These are phyloP conservation scores for Cheilosia urbana DNA, from an alignment of 2,888 invertebrate species.

Conservation along the genomic window DNA sequence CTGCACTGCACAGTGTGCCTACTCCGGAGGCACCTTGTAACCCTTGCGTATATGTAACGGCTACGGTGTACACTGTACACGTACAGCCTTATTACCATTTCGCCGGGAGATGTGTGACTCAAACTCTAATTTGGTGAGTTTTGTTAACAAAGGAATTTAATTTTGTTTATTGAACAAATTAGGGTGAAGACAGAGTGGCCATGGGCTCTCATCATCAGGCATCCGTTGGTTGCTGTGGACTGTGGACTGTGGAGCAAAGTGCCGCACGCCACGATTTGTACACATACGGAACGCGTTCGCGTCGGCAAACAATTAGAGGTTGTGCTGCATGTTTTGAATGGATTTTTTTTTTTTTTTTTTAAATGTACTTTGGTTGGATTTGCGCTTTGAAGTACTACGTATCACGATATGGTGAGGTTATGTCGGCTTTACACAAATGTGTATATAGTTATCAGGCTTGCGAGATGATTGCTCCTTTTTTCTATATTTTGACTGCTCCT, in stretches of 20 bases:
- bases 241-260: slow-evolving; percentile 53
- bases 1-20: slow-evolving; percentile 10
- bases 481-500: too few relatives aligned
- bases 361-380: slow-evolving; percentile 11
- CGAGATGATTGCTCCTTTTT: not conserved
- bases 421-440: not conserved
- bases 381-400: slow-evolving; percentile 14
- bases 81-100: slow-evolving; percentile 56
- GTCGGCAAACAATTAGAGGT: slow-evolving; percentile 63
- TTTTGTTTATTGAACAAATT: slow-evolving; percentile 73
- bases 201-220: slow-evolving; percentile 35
- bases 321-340: slow-evolving; percentile 26
- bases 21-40: slow-evolving; percentile 42
- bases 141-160: slow-evolving; percentile 71
- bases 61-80: not conserved
- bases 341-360: too few relatives aligned
- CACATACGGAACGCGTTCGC: slow-evolving; percentile 31
- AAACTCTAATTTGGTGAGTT: slow-evolving; percentile 71
- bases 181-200: slow-evolving; percentile 44
- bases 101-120: slow-evolving; percentile 63
- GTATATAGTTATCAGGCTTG: slow-evolving; percentile 28
- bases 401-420: slow-evolving; percentile 5
- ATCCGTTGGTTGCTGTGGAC: slow-evolving; percentile 39
- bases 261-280: slow-evolving; percentile 71
- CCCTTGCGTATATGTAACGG: slow-evolving; percentile 21